Evolutionary conservation across 2,113 vertebrate genomes (phyloP).

Genomic region (Patagioenas fasciata): DNA sequence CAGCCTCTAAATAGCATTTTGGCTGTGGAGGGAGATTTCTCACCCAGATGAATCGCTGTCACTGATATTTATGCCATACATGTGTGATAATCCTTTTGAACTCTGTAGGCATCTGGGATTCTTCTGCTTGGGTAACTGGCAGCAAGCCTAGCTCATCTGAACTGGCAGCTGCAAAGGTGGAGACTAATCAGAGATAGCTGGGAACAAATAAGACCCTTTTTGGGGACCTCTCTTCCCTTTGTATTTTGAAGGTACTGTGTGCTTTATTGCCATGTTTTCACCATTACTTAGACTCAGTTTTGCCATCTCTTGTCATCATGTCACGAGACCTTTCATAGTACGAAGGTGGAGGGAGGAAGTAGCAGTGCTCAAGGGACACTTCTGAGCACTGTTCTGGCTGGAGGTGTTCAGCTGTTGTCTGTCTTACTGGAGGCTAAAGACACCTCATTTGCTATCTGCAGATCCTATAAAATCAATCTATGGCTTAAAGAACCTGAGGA

Average conservation of each 20-base stretch:
- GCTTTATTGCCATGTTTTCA: not conserved
- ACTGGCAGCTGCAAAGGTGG: conserved; percentile 38
- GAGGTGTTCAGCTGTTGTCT: not conserved
- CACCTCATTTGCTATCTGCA: not conserved
- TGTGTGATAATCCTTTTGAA: conserved; percentile 9
- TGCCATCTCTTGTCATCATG: not conserved
- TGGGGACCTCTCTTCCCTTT: not conserved
- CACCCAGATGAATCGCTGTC: not conserved
- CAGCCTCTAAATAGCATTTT: not conserved
- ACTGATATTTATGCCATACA: not conserved
- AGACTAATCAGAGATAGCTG: not conserved
- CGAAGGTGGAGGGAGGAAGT: not conserved
- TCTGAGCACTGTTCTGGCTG: not conserved
- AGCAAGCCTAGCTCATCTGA: conserved; percentile 2
- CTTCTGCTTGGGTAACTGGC: conserved; percentile 39
- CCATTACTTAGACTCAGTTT: not conserved
- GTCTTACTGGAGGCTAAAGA: not conserved
- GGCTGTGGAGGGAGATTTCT: not conserved
- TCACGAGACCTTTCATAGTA: not conserved
- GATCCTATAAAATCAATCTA: not conserved
- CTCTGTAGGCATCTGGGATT: conserved; percentile 31
- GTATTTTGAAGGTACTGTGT: not conserved
- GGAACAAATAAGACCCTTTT: not conserved
- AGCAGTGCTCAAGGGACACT: not conserved
- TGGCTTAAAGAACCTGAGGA: not conserved